Conservation (phyloP, 2,113 vertebrate genomes). For the Mastomys natalensis region DNA sequence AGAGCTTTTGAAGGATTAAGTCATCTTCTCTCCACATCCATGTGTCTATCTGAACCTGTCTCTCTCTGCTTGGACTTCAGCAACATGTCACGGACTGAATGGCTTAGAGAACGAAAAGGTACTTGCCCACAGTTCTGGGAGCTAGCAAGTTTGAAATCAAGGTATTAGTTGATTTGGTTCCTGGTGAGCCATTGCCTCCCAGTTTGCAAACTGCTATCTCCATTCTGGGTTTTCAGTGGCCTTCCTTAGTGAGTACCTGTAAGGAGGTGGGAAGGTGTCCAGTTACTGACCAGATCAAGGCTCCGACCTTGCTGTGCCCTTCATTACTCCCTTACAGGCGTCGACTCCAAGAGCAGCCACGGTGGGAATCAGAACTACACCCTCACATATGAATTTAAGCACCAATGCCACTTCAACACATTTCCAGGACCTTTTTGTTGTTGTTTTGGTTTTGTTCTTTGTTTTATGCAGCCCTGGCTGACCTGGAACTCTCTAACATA, state of each 20-base stretch:
- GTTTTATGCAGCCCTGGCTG: background rate
- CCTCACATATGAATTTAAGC: background rate
- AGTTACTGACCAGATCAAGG: background rate
- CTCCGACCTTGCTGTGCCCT: background rate
- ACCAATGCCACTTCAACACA: background rate
- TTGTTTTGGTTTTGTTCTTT: background rate
- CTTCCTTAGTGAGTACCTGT: too few relatives aligned
- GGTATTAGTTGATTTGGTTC: background rate
- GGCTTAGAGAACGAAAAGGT: background rate
- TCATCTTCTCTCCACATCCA: background rate
- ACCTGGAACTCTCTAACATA: background rate
- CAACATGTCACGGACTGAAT: background rate
- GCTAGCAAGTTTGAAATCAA: slow-evolving; percentile 24
- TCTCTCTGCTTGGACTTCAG: background rate
- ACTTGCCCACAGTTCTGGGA: slow-evolving; percentile 11
- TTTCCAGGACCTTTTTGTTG: background rate
- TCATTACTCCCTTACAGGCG: background rate
- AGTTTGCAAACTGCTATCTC: background rate
- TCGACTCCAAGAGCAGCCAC: background rate
- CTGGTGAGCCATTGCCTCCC: background rate
- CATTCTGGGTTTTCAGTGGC: background rate
- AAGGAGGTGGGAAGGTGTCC: background rate
- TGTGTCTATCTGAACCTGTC: slow-evolving; percentile 18
- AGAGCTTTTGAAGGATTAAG: background rate
- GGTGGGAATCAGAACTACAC: background rate